Evolutionary conservation across 2,797 vertebrate genomes (phyloP).

Genomic region (Tapera naevia): DNA sequence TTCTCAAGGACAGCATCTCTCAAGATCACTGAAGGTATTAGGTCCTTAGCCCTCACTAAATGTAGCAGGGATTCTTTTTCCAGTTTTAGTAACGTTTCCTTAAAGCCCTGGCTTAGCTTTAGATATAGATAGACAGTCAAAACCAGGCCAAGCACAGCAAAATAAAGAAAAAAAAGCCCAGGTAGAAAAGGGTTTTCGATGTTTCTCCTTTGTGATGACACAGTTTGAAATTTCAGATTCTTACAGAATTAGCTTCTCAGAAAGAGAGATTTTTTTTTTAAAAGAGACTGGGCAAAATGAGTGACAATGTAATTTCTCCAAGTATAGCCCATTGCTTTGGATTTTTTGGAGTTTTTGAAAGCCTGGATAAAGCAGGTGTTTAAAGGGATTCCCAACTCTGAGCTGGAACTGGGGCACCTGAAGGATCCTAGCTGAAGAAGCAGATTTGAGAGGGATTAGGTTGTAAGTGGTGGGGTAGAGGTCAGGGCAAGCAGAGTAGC

Average conservation of each 20-base stretch:
- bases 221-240: background rate
- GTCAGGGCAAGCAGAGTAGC: background rate
- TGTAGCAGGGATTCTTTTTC: background rate
- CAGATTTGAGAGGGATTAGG: background rate
- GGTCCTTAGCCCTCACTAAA: background rate
- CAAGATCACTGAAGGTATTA: background rate
- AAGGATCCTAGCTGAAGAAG: background rate
- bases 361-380: background rate
- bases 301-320: background rate
- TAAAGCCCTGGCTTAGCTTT: background rate
- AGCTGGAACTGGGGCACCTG: background rate
- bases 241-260: background rate
- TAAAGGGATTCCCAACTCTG: background rate
- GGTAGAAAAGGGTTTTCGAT: background rate
- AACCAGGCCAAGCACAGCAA: background rate
- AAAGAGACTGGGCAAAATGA: background rate
- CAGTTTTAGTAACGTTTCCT: background rate
- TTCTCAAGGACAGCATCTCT: background rate
- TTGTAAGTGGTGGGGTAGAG: background rate
- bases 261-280: background rate
- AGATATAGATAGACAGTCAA: background rate
- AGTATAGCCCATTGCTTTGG: background rate
- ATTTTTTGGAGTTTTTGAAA: background rate
- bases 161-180: background rate
- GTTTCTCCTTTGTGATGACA: background rate